Base-by-base conservation (phyloP, 2,888 invertebrate genomes). In the Temnothorax ravouxi region DNA sequence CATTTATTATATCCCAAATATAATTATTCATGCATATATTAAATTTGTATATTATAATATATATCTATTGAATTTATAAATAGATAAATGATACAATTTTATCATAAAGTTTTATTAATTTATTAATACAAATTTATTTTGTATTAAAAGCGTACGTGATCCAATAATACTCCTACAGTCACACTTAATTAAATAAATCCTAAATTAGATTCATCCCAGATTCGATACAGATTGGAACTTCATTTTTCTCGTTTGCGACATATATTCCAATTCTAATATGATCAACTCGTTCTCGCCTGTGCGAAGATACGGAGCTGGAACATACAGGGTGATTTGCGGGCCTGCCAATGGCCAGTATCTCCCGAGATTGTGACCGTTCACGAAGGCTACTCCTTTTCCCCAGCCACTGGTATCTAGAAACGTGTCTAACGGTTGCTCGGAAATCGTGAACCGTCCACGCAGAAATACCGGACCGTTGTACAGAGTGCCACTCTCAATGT, bases 331-430 rank as follows among this genome's bases (percentile, higher is more conserved):
- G 84, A 97, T 96, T 94, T 98, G 97, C 0, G 99, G 99, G 0
- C 99, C 98, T 59, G 96, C 96, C 0, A 96, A 93, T 0, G 97
- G 97, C 97, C 98, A 98, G 94, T 98, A 98, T 62, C 99, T 96
- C 0, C 99, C 99, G 34, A 99, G 95, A 93, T 98, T 98, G 92
- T 97, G 96, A 0, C 97, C 98, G 93, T 99, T 99, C 0, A 99
- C 95, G 94, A 98, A 97, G 0, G 97, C 97, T 84, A 97, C 96
- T 2, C 99, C 99, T 96, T 98, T 98, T 76, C 96, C 96, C 99
- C 99, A 99, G n/a, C 96, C 96, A 61, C 96, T 95, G 90, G 97
- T 96, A 92, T 97, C 97, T 15, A 98, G 92, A 93, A 96, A 98
- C 0, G 98, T 98, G 92, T 98, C 98, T 54, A 95, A 93, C 0